These are phyloP conservation scores for Alviniconcha strummeri DNA, from an alignment of 2,888 invertebrate species.

Conservation along the genomic window DNA sequence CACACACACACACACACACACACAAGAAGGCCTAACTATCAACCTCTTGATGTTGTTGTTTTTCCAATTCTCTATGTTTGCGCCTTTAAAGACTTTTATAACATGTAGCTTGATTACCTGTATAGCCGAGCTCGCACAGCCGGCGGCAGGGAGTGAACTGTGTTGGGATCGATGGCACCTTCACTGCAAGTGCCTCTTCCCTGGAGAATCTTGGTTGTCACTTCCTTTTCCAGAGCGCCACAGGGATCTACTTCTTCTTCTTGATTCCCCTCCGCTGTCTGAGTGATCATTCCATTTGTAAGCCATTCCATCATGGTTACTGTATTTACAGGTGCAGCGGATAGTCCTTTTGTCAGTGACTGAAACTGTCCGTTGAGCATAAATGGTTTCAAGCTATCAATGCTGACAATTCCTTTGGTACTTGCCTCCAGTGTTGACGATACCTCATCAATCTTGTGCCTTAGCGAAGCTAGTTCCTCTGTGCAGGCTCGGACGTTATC, in stretches of 20 bases:
- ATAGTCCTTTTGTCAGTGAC: conserved; percentile 28
- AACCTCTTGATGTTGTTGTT: no score
- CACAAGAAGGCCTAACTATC: no score
- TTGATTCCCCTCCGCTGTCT: no score
- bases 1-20: no score
- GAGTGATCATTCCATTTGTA: neutral
- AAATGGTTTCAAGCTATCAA: conserved; percentile 32
- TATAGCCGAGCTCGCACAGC: conserved; percentile 11
- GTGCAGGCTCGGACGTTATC: conserved; percentile 47
- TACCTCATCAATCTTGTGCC: conserved; percentile 42
- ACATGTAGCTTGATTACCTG: no score
- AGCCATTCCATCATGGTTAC: conserved; percentile 24
- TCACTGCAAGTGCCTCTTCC: neutral
- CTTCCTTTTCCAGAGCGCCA: conserved; percentile 19
- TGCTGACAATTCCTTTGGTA: conserved; percentile 41
- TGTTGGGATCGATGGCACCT: neutral
- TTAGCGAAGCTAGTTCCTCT: conserved; percentile 30
- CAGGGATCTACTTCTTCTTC: neutral
- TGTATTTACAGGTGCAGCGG: no score
- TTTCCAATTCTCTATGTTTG: no score
- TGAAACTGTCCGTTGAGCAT: conserved; percentile 43
- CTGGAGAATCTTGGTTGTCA: conserved; percentile 21
- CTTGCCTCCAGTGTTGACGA: conserved; percentile 43
- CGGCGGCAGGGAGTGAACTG: neutral
- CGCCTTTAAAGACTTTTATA: no score